Percentiles rank a stretch among this genome's conserved stretches.
These are phyloP conservation scores for Pseudococcus viburni DNA, from an alignment of 2,888 invertebrate species.

Conservation along the genomic window DNA sequence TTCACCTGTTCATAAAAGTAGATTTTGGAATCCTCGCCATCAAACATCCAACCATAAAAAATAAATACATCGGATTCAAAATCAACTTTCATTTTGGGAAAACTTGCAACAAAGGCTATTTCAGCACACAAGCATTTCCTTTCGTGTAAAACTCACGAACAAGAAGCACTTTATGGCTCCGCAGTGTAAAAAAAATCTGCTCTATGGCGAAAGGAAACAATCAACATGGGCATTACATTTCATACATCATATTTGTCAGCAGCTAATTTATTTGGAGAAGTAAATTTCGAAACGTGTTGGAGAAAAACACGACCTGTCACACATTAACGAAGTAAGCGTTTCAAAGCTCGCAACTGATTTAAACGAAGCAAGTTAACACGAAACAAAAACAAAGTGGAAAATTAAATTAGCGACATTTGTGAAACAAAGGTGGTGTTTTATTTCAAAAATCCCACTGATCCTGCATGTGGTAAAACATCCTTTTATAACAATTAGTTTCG, in stretches of 20 bases:
- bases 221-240: constrained; percentile 31
- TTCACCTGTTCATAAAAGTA: no score
- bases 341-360: constrained; percentile 39
- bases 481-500: constrained; percentile 34
- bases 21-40: no score
- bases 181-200: neutral
- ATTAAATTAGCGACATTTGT: constrained; percentile 51
- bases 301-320: constrained; percentile 41
- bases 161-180: neutral
- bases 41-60: no score
- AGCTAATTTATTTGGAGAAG: constrained; percentile 20
- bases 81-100: no score
- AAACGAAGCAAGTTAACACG: constrained; percentile 47
- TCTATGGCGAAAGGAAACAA: neutral
- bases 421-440: constrained; percentile 42
- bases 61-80: no score
- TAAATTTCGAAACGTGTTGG: constrained; percentile 19
- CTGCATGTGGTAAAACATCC: constrained; percentile 21
- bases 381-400: constrained; percentile 50
- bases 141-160: no score
- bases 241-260: constrained; percentile 22
- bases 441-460: constrained; percentile 38
- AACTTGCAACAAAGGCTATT: no score
- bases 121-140: no score
- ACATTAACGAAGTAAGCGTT: constrained; percentile 21